Conservation (phyloP, 1,140 invertebrate genomes). For the Platorchestia sp. region DNA sequence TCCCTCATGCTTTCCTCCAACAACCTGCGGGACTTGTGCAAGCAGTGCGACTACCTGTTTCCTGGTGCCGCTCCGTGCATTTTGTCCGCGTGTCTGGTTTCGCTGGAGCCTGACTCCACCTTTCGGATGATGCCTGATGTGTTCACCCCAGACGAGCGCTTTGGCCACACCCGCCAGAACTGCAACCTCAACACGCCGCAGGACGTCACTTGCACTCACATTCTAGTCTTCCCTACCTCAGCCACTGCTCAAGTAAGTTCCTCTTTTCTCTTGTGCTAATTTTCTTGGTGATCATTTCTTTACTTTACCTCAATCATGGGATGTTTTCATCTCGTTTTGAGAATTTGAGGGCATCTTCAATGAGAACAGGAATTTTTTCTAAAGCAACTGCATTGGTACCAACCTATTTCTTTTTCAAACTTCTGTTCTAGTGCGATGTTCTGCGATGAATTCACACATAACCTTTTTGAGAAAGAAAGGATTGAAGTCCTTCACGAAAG, state of each 20-base stretch:
- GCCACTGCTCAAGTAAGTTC: conserved; percentile 82
- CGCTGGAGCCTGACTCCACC: conserved; percentile 93
- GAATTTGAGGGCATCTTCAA: background rate
- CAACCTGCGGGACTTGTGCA: conserved; percentile 90
- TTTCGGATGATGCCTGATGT: conserved; percentile 95
- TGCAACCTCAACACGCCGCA: conserved; percentile 89
- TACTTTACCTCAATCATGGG: background rate
- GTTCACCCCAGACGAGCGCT: conserved; percentile 91
- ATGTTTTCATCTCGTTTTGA: background rate
- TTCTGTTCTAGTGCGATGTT: too few relatives aligned
- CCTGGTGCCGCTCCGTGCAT: conserved; percentile 88
- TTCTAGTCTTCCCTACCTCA: conserved; percentile 98
- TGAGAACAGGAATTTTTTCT: background rate
- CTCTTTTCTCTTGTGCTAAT: background rate
- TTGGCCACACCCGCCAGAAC: conserved; percentile 85
- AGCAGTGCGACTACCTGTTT: conserved; percentile 87
- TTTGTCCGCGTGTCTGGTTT: conserved; percentile 96
- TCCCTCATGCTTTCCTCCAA: conserved; percentile 89
- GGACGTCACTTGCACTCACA: conserved; percentile 97
- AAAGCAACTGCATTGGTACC: too few relatives aligned
- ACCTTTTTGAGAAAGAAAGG: too few relatives aligned
- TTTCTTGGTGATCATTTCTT: background rate
- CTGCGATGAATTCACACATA: too few relatives aligned
- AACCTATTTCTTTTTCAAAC: too few relatives aligned
- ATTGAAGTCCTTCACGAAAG: too few relatives aligned